Evolutionary conservation across 2,113 vertebrate species (phyloP), one percentile per base, ranked within the genome.

Genomic region (Micronisus gabar): DNA sequence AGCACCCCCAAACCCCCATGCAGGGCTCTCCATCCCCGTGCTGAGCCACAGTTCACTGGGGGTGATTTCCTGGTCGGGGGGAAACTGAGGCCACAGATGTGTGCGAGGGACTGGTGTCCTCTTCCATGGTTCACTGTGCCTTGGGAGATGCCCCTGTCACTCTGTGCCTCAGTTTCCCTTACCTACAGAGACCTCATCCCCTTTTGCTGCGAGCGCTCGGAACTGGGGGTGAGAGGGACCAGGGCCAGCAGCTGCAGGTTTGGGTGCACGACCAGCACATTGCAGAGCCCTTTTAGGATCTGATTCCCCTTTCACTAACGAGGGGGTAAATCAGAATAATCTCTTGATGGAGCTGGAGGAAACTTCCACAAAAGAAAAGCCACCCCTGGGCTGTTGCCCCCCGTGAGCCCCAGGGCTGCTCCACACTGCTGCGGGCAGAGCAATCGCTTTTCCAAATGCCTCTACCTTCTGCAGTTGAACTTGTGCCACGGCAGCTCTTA

Each of bases 161-260:
- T 34, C 47, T 0, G 8, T 73, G 68, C 78, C 89, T 92, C 93
- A 58, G n/a, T 68, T 96, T 92, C 86, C 63, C 72, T 74, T 38
- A 15, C 52, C 12, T 20, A 3, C 1, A 1, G 40, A 41, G 21
- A 3, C 5, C 40, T 50, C 36, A 36, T 3, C 11, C 32, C 11
- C 10, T 55, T 40, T 11, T 45, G 43, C 34, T 48, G 12, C 0
- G 1, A n/a, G 22, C 0, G 0, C 38, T 10, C 21, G 3, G 61
- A 88, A 32, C 59, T 14, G 18, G 30, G 30, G 47, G 11, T 2
- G 25, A 34, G 47, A n/a, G 7, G 10, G 10, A 56, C n/a, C 36
- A 23, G 43, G 8, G 25, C 27, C 1, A 0, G 16, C 59, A 66
- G 34, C 25, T 2, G 0, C 45, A 19, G 50, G 17, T 48, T 15